Percentiles rank a stretch among this genome's conserved stretches.
phyloP scores from a whole-genome alignment of 2,888 invertebrate genomes.

The Drosophila kokeensis region DNA sequence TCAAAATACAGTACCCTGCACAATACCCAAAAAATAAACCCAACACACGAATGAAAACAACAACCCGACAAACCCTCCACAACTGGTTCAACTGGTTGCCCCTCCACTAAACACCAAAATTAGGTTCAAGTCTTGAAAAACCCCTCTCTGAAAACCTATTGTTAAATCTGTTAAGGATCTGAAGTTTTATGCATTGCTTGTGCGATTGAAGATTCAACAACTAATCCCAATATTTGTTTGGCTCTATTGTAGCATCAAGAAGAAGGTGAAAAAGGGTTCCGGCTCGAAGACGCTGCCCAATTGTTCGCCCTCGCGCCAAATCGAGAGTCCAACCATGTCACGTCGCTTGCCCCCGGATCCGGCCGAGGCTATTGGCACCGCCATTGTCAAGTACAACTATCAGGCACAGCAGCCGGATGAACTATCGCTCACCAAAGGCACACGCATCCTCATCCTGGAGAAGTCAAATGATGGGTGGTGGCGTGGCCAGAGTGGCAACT shows the following conservation, averaged over 20 bases:
- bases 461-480: conserved; percentile 99
- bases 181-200: neutral
- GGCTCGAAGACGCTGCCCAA: conserved; percentile 94
- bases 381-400: conserved; percentile 98
- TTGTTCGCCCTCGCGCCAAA: conserved; percentile 92
- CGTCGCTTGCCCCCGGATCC: conserved; percentile 92
- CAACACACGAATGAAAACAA: conserved; percentile 35
- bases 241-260: conserved; percentile 89
- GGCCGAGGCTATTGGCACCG: conserved; percentile 93
- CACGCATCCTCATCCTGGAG: conserved; percentile 96
- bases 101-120: conserved; percentile 16
- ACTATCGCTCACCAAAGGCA: conserved; percentile 96
- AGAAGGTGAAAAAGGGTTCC: conserved; percentile 93
- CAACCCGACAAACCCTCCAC: neutral
- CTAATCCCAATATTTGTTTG: neutral
- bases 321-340: conserved; percentile 91
- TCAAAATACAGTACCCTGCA: conserved; percentile 31
- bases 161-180: conserved; percentile 5
- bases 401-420: conserved; percentile 98
- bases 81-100: conserved; percentile 26
- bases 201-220: neutral
- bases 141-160: neutral
- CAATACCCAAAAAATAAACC: conserved; percentile 16
- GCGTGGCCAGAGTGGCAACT: conserved; percentile 93
- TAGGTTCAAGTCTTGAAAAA: conserved; percentile 14